phyloP scores from a whole-genome alignment of 2,113 vertebrate genomes.

The Rhea americana region DNA sequence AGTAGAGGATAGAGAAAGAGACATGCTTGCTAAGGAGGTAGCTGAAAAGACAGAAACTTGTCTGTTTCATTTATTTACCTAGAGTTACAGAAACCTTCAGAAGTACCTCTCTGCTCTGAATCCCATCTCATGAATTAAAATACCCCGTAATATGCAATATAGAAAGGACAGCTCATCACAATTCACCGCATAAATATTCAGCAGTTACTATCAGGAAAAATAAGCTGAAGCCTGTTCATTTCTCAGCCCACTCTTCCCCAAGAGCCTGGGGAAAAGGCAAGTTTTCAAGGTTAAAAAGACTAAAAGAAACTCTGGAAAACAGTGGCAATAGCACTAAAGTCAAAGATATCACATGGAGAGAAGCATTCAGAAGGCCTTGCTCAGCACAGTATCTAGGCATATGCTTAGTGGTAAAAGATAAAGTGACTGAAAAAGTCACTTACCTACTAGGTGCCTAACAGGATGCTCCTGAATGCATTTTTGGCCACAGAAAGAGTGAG shows the following conservation, averaged over 20 bases:
- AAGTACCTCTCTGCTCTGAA: slow-evolving; percentile 19
- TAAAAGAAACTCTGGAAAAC: neutral
- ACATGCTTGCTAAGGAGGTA: neutral
- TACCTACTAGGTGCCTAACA: neutral
- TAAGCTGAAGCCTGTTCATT: slow-evolving; percentile 3
- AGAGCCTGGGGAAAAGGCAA: neutral
- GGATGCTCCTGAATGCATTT: neutral
- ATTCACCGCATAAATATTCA: slow-evolving; percentile 43
- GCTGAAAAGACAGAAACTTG: neutral
- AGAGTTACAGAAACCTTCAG: slow-evolving; percentile 1
- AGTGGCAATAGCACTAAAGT: fast-evolving
- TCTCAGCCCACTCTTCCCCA: neutral
- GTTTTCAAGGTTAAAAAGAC: neutral
- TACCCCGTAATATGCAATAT: neutral
- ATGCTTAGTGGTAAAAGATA: neutral
- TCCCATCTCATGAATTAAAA: slow-evolving; percentile 49
- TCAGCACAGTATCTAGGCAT: neutral
- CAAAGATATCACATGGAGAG: neutral
- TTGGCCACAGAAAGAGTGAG: neutral
- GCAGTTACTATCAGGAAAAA: neutral
- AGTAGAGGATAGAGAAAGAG: neutral
- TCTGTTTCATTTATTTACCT: neutral
- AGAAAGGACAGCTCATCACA: slow-evolving; percentile 31
- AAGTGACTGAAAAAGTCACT: neutral
- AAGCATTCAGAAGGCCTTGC: neutral